These are phyloP conservation scores for Lutraria rhynchaena DNA, from an alignment of 1,140 invertebrate genomes.

Conservation along the genomic window DNA sequence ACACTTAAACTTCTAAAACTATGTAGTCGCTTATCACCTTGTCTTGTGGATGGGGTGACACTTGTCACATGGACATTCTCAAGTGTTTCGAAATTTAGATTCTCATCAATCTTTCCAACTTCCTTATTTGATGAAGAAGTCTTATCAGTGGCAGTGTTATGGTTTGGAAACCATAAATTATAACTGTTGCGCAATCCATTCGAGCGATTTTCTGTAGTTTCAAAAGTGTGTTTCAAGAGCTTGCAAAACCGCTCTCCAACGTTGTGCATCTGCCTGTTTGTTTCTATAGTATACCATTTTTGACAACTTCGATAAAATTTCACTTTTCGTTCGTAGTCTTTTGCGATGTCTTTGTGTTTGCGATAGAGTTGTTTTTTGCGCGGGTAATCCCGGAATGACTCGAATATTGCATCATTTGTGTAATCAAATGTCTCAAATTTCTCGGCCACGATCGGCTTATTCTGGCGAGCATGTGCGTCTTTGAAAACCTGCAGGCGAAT, in stretches of 20 bases:
- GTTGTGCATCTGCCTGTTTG: conserved; percentile 28
- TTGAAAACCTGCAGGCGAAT: conserved; percentile 12
- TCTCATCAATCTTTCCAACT: background rate
- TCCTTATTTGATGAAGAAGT: background rate
- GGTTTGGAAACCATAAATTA: conserved; percentile 29
- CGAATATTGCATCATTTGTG: conserved; percentile 46
- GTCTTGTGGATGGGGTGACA: background rate
- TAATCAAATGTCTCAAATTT: conserved; percentile 27
- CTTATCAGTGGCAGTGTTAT: background rate
- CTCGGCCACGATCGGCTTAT: background rate
- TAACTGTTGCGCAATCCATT: conserved; percentile 11
- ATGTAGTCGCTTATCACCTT: background rate
- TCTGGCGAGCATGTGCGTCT: background rate
- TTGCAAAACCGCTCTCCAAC: conserved; percentile 42
- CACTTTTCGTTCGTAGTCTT: conserved; percentile 38
- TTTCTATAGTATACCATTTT: conserved; percentile 35
- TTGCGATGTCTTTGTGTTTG: conserved; percentile 31
- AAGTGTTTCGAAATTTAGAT: background rate
- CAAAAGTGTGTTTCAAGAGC: conserved; percentile 27
- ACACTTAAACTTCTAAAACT: conserved; percentile 39
- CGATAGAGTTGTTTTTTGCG: conserved; percentile 31
- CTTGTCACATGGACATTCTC: background rate
- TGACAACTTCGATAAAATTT: conserved; percentile 44
- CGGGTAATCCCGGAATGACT: conserved; percentile 36
- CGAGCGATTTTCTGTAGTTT: background rate